These are phyloP conservation scores for Phragmatobia fuliginosa DNA, from an alignment of 2,888 invertebrate species.

Conservation along the genomic window DNA sequence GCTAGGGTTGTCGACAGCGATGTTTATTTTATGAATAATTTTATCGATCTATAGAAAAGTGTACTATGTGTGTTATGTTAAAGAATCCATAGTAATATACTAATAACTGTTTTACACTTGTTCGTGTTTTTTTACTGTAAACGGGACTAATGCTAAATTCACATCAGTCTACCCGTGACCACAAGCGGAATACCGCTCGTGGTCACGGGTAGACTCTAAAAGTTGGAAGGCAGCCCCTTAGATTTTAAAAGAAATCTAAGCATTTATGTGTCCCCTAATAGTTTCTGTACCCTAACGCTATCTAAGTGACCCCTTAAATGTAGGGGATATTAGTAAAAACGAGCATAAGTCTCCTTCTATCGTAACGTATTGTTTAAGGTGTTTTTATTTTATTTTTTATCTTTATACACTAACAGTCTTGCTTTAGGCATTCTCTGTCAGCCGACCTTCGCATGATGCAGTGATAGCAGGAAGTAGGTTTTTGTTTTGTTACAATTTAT, in stretches of 20 bases:
- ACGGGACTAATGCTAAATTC: no score
- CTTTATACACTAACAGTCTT: neutral
- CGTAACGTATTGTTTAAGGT: neutral
- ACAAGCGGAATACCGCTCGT: no score
- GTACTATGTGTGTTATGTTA: neutral
- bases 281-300: no score
- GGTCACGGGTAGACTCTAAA: no score
- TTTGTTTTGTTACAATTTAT: neutral
- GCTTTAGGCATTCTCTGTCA: neutral
- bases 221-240: no score
- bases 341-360: neutral
- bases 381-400: neutral
- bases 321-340: no score
- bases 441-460: neutral
- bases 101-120: neutral
- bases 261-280: no score
- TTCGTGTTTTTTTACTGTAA: no score
- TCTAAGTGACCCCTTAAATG: no score
- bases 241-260: no score
- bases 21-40: constrained; percentile 2
- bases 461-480: neutral
- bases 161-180: no score
- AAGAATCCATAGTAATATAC: no score
- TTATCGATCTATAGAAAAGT: neutral
- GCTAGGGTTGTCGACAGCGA: constrained; percentile 53